A percentile compares a stretch with the other conserved stretches of the same genome.
These are phyloP conservation scores for Strix aluco DNA, from an alignment of 2,113 vertebrate species.

Conservation along the genomic window DNA sequence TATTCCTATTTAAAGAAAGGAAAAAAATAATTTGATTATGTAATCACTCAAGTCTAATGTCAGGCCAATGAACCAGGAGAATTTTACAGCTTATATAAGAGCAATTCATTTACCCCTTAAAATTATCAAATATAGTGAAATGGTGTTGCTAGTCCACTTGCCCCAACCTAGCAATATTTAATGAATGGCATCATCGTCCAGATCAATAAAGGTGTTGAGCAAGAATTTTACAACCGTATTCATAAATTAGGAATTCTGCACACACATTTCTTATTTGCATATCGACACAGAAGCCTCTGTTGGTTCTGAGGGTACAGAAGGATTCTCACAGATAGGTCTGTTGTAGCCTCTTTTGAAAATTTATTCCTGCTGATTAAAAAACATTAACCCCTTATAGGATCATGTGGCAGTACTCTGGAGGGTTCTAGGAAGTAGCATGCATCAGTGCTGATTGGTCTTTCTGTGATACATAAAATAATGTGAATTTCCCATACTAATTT, in stretches of 20 bases:
- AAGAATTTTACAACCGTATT: not conserved
- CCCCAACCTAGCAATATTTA: not conserved
- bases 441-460: not conserved
- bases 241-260: not conserved
- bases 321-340: not conserved
- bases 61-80: not conserved
- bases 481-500: not conserved
- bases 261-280: not conserved
- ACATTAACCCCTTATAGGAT: not conserved
- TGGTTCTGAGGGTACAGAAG: not conserved
- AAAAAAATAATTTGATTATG: not conserved
- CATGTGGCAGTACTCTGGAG: not conserved
- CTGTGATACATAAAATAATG: not conserved
- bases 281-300: not conserved
- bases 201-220: not conserved
- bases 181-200: not conserved
- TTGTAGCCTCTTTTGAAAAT: not conserved
- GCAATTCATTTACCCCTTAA: not conserved
- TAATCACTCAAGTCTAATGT: not conserved
- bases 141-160: not conserved
- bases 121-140: not conserved
- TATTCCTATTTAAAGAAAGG: conserved; percentile 79
- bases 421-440: not conserved
- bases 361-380: not conserved
- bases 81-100: not conserved